Evolutionary conservation across 2,113 vertebrate genomes (phyloP).

Genomic region (Cavia aperea): DNA sequence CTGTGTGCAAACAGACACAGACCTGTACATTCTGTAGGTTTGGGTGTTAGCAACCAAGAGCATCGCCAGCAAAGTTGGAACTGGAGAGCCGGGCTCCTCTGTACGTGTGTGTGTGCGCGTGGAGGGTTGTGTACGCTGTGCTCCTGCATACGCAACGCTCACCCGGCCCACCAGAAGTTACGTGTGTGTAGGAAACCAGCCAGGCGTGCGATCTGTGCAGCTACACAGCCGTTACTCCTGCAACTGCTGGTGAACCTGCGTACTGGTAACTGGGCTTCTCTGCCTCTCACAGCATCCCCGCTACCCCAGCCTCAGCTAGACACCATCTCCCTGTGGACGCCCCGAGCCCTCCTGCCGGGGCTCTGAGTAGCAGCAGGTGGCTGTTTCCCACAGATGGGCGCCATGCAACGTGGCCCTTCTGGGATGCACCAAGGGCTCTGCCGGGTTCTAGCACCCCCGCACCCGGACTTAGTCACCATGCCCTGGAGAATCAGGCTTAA

Average conservation of each 20-base stretch:
- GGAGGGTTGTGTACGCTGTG: not conserved
- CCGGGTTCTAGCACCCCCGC: not conserved
- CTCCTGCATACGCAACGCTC: accelerated
- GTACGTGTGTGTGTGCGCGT: not conserved
- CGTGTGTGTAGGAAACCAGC: not conserved
- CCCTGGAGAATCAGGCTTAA: not conserved
- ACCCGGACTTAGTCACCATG: not conserved
- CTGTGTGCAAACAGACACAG: not conserved
- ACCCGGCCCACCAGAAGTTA: not conserved
- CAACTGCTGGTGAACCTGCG: not conserved
- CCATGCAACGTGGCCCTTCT: not conserved
- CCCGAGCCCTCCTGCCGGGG: not conserved
- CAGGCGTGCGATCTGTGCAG: not conserved
- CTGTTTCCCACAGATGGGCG: not conserved
- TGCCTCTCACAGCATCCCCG: not conserved
- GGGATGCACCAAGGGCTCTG: not conserved
- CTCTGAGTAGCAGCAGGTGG: not conserved
- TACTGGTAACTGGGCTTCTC: not conserved
- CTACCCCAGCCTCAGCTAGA: not conserved
- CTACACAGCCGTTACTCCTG: no score
- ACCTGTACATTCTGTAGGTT: not conserved
- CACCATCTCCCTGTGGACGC: not conserved
- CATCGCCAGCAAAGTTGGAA: not conserved
- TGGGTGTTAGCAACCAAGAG: not conserved
- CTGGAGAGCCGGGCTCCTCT: accelerated